Percentiles rank a stretch among this genome's conserved stretches.
Evolutionary conservation across 2,113 vertebrate genomes (phyloP).

Genomic region (Fulmarus glacialis): DNA sequence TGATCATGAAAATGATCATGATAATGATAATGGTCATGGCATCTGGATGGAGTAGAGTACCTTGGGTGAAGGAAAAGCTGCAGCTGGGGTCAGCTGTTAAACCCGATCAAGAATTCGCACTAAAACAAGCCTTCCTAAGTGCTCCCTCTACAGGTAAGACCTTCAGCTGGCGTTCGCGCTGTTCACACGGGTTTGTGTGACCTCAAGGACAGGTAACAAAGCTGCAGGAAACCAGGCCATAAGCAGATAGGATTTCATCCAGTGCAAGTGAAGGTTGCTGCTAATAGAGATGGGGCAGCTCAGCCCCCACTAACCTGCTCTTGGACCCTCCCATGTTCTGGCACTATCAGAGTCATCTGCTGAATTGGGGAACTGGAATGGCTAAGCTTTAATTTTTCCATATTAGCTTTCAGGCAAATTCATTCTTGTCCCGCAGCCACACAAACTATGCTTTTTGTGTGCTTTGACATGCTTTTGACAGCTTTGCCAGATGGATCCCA

Average conservation of each 20-base stretch:
- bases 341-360: not conserved
- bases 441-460: not conserved
- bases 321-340: not conserved
- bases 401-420: not conserved
- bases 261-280: not conserved
- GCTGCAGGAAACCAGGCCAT: not conserved
- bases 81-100: not conserved
- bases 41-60: not conserved
- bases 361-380: not conserved
- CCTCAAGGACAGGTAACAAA: not conserved
- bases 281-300: not conserved
- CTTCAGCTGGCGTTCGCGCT: not conserved
- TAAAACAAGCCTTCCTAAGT: not conserved
- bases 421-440: not conserved
- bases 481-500: not conserved
- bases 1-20: not conserved
- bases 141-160: not conserved
- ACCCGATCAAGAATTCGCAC: not conserved
- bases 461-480: not conserved
- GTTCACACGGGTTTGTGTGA: not conserved
- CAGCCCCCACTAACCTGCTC: not conserved
- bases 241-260: not conserved
- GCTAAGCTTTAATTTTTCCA: not conserved
- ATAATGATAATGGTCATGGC: not conserved
- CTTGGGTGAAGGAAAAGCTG: not conserved